Conservation (phyloP, 2,888 invertebrate genomes). For the Uloborus plumipes region DNA sequence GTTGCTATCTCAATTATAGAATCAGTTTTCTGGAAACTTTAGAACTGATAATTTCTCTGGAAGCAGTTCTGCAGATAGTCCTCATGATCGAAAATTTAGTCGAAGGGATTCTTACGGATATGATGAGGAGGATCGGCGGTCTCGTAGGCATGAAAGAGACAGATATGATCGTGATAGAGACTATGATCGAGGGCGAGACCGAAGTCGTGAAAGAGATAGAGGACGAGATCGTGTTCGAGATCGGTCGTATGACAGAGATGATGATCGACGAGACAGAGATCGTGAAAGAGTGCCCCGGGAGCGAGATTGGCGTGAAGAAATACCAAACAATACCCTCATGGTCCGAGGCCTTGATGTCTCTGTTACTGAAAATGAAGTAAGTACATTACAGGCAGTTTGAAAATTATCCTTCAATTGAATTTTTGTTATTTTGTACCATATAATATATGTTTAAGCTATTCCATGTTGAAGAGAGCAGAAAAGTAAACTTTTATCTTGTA, state of each 20-base stretch:
- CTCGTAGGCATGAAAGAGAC: constrained; percentile 51
- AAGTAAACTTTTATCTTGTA: too few species aligned
- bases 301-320: constrained; percentile 65
- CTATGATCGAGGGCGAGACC: constrained; percentile 61
- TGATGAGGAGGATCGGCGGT: constrained; percentile 49
- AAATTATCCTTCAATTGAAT: too few species aligned
- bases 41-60: constrained; percentile 24
- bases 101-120: constrained; percentile 34
- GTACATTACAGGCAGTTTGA: constrained; percentile 68
- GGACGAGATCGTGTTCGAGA: constrained; percentile 51
- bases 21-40: constrained; percentile 34
- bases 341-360: constrained; percentile 82
- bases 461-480: too few species aligned
- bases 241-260: constrained; percentile 33
- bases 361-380: constrained; percentile 83
- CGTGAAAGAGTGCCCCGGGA: constrained; percentile 55
- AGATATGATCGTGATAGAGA: constrained; percentile 62
- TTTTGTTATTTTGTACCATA: too few species aligned
- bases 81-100: constrained; percentile 38
- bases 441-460: too few species aligned
- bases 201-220: constrained; percentile 55
- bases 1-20: not conserved
- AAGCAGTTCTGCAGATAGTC: constrained; percentile 11
- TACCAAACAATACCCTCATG: constrained; percentile 76
- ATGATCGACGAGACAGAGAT: constrained; percentile 52